Evolutionary conservation across 2,113 vertebrate species (phyloP), one percentile per base, ranked within the genome.

Genomic region (Sturnus vulgaris): DNA sequence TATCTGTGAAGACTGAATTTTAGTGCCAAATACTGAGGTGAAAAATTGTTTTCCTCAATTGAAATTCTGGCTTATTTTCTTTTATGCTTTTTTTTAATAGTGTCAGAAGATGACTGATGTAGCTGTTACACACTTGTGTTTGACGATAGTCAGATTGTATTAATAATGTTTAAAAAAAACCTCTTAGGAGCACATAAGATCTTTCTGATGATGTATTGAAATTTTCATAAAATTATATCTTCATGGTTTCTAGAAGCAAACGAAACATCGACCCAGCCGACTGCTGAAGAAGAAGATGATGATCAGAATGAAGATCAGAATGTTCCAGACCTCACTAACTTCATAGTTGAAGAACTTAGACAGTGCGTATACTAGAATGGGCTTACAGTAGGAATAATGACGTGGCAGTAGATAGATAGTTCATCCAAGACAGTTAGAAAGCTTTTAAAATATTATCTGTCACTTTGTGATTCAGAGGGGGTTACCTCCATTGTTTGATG

Each of bases 311-410:
- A 99, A 53, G 99, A 99, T 61, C 98, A 99, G 1, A 97, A 98
- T 82, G 82, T 99, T 65, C 99, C 99, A 31, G 99, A 99, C 95
- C 97, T 99, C 91, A 99, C 99, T 27, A 97, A 98, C 97, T 99
- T 99, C 96, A 93, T 92, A 71, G 95, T 99, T 49, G 99, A 99
- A 59, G 98, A 98, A 91, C 98, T 99, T 87, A 99, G 99, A 97
- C 99, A 97, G 99, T 99, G 97, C 93, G 99, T 98, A 94, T 81
- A 83, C 39, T 73, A 65, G 84, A 84, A 59, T 19, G 66, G 64
- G 21, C 64, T 72, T 52, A 44, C 5, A 24, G 22, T 73, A 49
- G 42, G 21, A 50, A 4, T 65, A 42, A 81, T 1, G 21, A 25
- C 2, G 4, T 19, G 17, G 40, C 39, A 15, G 11, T 56, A 57